These are phyloP conservation scores for Hyperoplus lanceolatus DNA, from an alignment of 2,797 vertebrate species.

Conservation along the genomic window DNA sequence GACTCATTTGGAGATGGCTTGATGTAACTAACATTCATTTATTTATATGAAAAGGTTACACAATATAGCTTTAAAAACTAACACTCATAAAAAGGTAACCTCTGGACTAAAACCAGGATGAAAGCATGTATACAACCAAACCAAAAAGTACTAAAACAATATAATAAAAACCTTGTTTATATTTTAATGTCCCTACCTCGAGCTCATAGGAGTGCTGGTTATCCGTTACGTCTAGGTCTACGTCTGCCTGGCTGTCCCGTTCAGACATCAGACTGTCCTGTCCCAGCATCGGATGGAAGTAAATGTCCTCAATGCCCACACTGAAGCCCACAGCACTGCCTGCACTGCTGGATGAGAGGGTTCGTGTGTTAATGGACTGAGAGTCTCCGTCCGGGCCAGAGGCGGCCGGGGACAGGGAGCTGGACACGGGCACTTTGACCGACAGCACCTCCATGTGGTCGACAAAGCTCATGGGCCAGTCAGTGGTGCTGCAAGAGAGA, in stretches of 20 bases:
- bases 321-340: conserved; percentile 57
- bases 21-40: no score
- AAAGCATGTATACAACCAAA: no score
- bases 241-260: conserved; percentile 86
- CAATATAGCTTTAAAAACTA: no score
- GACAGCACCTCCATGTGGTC: conserved; percentile 93
- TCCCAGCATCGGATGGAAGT: conserved; percentile 78
- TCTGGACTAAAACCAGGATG: no score
- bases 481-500: conserved; percentile 88
- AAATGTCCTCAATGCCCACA: conserved; percentile 55
- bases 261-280: conserved; percentile 91
- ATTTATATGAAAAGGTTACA: no score
- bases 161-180: no score
- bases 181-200: no score
- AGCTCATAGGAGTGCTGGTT: conserved; percentile 86
- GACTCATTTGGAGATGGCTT: no score
- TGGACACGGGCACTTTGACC: conserved; percentile 91
- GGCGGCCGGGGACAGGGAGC: conserved; percentile 78
- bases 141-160: no score
- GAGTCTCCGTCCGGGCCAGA: conserved; percentile 30
- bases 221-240: conserved; percentile 79
- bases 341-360: conserved; percentile 55
- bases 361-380: conserved; percentile 23
- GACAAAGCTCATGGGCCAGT: conserved; percentile 94
- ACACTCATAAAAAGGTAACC: no score